Evolutionary conservation across 53 echinoderm and acorn worm genomes (phyloP), one percentile per base, ranked within the genome.

Genomic region (Glandiceps talaboti): DNA sequence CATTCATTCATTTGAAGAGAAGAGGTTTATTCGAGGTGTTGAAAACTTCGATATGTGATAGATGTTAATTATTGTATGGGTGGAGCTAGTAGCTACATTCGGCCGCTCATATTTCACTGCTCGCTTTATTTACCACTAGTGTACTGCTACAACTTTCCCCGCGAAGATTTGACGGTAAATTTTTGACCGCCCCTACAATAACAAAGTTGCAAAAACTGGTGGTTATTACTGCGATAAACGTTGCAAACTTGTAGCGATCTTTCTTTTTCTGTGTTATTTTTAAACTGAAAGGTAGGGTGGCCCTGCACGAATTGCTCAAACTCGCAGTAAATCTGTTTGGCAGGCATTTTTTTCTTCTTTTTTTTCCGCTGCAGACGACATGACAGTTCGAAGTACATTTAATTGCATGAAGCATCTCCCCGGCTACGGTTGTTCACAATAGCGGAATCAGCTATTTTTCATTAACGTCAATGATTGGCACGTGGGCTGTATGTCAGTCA

Each of bases 401-500:
- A 45, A 45, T 45, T 45, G 64, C 64, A 45, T 20, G 20, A 6
- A 45, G 20, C 64, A 45, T 45, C 64, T 45, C 64, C 64, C 64
- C 64, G 64, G 20, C 64, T 45, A 45, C 64, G 64, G 64, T 45
- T 45, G 64, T 45, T 45, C 64, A 45, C 64, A 45, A 45, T 45
- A 45, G 64, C 64, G 64, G 64, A 45, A 45, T 45, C 76, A 45
- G 74, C 73, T 80, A 33, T 77, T 85, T 80, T 80, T 74, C 80
- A 75, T 73, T n/a, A 75, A 74, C 80, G 30, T 45, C 79, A 76
- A 80, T 33, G 85, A 79, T 85, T 85, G 74, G 30, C 80, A 80
- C 33, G 25, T 74, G 29, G 76, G 80, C 75, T 76, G 79, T 76
- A 79, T 45, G 75, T 82, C 28, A 80, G 88, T 86, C 80, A 81